Base-by-base conservation (phyloP, 1,140 invertebrate genomes). In the Drosophila nigrodunni region DNA sequence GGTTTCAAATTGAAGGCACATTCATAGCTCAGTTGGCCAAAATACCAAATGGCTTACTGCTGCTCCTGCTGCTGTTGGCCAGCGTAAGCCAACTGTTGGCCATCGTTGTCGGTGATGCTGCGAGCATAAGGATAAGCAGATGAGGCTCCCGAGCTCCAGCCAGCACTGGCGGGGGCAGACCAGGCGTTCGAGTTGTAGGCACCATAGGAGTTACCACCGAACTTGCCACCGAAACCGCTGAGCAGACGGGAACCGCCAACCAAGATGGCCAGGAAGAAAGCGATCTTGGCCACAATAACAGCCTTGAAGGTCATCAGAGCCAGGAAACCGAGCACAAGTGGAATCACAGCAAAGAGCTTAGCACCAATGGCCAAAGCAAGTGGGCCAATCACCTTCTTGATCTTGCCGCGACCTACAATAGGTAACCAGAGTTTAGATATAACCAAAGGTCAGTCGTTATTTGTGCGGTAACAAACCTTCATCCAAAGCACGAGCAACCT, bases 231-330 rank as follows among this genome's bases (percentile, higher is more conserved):
- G 11, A 94, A 93, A 4, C 94, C 93, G 37, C 94, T 93, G 68
- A 96, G 92, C 49, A 96, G 93, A 80, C 95, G 96, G 72, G 96
- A 96, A 77, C 96, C 93, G 1, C 94, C 94, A 11, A 96, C 78
- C 9, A 96, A 92, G 0, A 94, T 94, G 21, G 95, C 95, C 18
- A 96, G 92, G 43, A 96, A 85, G 62, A 97, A 94, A 4, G 96
- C 96, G 43, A 97, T 92, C 90, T 96, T 97, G 43, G 96, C 95
- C 6, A 96, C 94, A 46, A 96, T 93, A 13, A 96, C 92, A 13
- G 96, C 96, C 91, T 97, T 97, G 39, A 94, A 92, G n/a, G 95
- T 95, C 68, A 97, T 80, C 7, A 97, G 92, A n/a, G 94, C 95
- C 0, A 97, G 92, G 68, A 94, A 94, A 7, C 95, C 95, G 64